phyloP scores from a whole-genome alignment of 2,888 invertebrate genomes.

The Pelosia muscerda region DNA sequence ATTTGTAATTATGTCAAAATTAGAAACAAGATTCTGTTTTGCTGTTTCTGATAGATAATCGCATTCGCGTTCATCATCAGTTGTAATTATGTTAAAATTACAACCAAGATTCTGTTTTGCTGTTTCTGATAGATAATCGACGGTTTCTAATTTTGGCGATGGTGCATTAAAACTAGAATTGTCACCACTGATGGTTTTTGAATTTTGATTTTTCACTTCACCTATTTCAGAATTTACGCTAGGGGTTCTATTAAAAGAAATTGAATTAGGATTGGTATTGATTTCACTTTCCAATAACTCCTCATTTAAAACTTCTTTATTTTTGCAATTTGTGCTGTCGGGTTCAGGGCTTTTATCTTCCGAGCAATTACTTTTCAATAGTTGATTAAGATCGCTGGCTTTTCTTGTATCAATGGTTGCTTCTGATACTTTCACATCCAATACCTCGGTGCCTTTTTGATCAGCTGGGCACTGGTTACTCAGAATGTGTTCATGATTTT shows the following conservation, averaged over 20 bases:
- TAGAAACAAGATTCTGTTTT: neutral
- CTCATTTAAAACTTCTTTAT: neutral
- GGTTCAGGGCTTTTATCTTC: neutral
- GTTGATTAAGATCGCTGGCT: constrained; percentile 4
- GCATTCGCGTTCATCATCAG: neutral
- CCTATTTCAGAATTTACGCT: neutral
- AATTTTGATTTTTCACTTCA: neutral
- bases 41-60: neutral
- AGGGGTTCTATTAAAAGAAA: neutral
- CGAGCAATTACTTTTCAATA: neutral
- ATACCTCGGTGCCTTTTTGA: neutral
- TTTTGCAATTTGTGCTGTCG: neutral
- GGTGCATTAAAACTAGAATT: neutral
- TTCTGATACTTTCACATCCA: neutral
- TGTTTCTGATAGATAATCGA: too few species aligned
- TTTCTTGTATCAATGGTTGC: neutral
- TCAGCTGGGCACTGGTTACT: too few species aligned
- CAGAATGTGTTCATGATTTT: neutral
- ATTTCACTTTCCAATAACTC: neutral
- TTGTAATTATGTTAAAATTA: neutral
- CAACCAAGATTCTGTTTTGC: too few species aligned
- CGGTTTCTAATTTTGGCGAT: neutral
- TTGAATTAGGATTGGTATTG: neutral
- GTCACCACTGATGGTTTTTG: neutral
- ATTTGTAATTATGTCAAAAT: neutral